phyloP scores from a whole-genome alignment of 1,140 invertebrate genomes.

The Phortica variegata region DNA sequence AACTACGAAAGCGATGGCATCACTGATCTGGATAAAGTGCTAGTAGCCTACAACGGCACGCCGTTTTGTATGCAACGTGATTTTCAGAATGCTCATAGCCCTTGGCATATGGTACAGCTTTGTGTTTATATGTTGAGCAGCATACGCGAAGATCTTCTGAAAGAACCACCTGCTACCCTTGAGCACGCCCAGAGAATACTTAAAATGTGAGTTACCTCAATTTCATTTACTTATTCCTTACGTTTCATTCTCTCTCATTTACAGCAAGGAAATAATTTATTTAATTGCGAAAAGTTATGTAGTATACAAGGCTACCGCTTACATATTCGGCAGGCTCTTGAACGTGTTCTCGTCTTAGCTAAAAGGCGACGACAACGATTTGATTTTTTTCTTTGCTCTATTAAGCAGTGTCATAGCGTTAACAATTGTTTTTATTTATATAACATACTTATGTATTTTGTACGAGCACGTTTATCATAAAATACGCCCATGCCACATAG shows the following conservation, averaged over 20 bases:
- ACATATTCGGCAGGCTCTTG: conserved; percentile 38
- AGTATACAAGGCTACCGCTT: no score
- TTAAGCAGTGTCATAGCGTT: no score
- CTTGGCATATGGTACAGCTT: background rate
- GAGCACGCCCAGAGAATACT: conserved; percentile 13
- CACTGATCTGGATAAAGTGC: conserved; percentile 12
- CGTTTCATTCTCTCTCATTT: background rate
- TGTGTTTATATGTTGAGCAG: conserved; percentile 28
- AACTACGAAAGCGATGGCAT: conserved; percentile 36
- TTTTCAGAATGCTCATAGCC: conserved; percentile 1
- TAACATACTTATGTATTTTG: no score
- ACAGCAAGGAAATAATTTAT: conserved; percentile 30
- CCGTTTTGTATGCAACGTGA: conserved; percentile 15
- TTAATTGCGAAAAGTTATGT: no score
- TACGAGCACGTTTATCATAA: no score
- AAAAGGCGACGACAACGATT: no score
- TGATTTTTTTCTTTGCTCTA: no score
- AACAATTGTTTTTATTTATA: no score
- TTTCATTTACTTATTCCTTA: background rate
- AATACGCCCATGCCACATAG: no score
- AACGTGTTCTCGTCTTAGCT: conserved; percentile 29
- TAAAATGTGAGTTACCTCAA: conserved; percentile 21
- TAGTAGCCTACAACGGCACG: conserved; percentile 14
- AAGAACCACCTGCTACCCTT: conserved; percentile 29
- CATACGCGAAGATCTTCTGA: conserved; percentile 29